Evolutionary conservation across 2,113 vertebrate species (phyloP).

Genomic region (Sapajus apella): DNA sequence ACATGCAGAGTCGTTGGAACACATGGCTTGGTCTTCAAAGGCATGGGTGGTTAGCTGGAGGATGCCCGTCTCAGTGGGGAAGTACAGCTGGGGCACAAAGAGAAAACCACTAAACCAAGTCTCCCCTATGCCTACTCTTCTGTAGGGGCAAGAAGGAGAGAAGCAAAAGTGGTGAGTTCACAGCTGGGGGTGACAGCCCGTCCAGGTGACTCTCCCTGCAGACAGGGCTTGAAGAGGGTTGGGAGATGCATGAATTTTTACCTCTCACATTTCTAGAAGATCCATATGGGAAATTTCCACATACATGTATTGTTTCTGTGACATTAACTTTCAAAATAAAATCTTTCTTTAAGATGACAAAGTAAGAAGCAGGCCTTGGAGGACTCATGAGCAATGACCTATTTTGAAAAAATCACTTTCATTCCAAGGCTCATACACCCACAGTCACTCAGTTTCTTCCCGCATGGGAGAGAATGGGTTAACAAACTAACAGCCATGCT

Average conservation of each 20-base stretch:
- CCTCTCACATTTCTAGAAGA: not conserved
- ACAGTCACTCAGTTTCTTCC: conserved; percentile 47
- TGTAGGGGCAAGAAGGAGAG: not conserved
- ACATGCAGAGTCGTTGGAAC: accelerated
- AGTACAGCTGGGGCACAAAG: not conserved
- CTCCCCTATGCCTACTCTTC: accelerated
- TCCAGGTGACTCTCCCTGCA: not conserved
- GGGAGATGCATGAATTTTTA: accelerated
- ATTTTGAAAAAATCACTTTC: not conserved
- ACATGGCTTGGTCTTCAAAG: accelerated
- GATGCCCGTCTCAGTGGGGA: accelerated
- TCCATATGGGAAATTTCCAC: not conserved
- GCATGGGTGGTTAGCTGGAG: too few relatives aligned
- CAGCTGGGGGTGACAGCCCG: accelerated
- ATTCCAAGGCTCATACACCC: not conserved
- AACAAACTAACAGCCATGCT: conserved; percentile 50
- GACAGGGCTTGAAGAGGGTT: not conserved
- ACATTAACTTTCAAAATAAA: not conserved
- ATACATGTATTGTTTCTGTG: not conserved
- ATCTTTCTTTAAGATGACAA: not conserved
- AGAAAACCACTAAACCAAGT: accelerated
- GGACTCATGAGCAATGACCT: not conserved
- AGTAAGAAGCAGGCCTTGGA: not conserved
- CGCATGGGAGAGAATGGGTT: conserved; percentile 35
- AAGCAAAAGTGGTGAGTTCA: accelerated